These are phyloP conservation scores for Anarsia innoxiella DNA, from an alignment of 2,888 invertebrate genomes.

Conservation along the genomic window DNA sequence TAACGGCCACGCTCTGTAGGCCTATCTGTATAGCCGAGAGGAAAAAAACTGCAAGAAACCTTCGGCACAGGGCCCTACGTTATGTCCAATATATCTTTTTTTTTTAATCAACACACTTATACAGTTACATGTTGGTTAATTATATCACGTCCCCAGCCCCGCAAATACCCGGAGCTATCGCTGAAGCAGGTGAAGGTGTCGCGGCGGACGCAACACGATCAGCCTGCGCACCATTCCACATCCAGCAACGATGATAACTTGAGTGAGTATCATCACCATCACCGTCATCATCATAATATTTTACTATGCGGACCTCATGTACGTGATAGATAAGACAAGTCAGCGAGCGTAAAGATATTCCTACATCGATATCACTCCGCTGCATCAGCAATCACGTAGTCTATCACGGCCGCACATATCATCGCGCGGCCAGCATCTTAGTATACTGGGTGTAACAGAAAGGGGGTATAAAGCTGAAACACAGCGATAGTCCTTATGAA, in stretches of 20 bases:
- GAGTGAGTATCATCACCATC: conserved; percentile 25
- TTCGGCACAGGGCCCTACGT: background rate
- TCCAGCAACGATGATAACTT: conserved; percentile 52
- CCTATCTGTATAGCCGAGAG: too few species aligned
- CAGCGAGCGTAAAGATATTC: background rate
- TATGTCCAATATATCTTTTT: background rate
- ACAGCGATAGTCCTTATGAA: too few species aligned
- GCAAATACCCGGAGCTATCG: conserved; percentile 89
- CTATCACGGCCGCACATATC: too few species aligned
- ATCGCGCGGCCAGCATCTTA: too few species aligned
- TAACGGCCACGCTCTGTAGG: too few species aligned
- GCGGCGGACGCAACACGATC: conserved; percentile 39
- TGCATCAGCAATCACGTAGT: background rate
- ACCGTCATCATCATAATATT: background rate
- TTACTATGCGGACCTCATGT: too few species aligned
- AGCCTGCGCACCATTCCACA: conserved; percentile 33
- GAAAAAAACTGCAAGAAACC: background rate
- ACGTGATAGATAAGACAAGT: background rate
- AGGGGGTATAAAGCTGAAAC: too few species aligned
- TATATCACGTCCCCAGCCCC: conserved; percentile 70
- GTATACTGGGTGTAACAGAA: too few species aligned
- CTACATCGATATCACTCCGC: background rate
- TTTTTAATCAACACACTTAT: background rate
- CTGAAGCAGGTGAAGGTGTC: conserved; percentile 91
- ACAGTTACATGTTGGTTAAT: background rate